Evolutionary conservation across 2,888 invertebrate genomes (phyloP).

Genomic region (Tillus elongatus): DNA sequence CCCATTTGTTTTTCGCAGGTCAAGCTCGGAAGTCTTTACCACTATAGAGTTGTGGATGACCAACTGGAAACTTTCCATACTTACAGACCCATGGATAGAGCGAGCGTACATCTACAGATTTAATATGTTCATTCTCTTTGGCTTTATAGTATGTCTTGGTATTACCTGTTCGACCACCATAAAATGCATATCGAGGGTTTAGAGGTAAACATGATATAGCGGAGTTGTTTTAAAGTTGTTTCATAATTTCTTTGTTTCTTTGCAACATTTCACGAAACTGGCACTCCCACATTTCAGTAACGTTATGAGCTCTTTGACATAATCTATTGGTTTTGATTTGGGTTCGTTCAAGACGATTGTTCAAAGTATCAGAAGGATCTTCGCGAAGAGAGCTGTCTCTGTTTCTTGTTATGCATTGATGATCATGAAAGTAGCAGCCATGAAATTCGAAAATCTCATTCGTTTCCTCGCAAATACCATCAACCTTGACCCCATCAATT

Average conservation of each 20-base stretch:
- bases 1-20: slow-evolving; percentile 10
- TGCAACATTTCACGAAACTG: slow-evolving; percentile 14
- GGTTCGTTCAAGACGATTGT: slow-evolving; percentile 13
- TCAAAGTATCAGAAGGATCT: slow-evolving; percentile 9
- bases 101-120: slow-evolving; percentile 25
- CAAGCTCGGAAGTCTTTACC: slow-evolving; percentile 19
- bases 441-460: slow-evolving; percentile 19
- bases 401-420: slow-evolving; percentile 28
- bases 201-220: slow-evolving; percentile 14
- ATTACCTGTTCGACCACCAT: slow-evolving; percentile 16
- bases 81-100: slow-evolving; percentile 29
- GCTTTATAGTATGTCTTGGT: background rate
- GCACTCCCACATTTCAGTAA: slow-evolving; percentile 19
- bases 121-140: slow-evolving; percentile 19
- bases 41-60: slow-evolving; percentile 24
- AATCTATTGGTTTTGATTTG: slow-evolving; percentile 13
- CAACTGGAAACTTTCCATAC: slow-evolving; percentile 23
- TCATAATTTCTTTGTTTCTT: slow-evolving; percentile 8
- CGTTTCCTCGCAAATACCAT: slow-evolving; percentile 15
- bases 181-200: slow-evolving; percentile 18
- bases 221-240: slow-evolving; percentile 12
- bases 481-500: slow-evolving; percentile 15
- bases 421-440: slow-evolving; percentile 20
- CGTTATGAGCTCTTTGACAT: slow-evolving; percentile 11
- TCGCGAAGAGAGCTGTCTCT: slow-evolving; percentile 20